phyloP scores from a whole-genome alignment of 1,140 invertebrate genomes.

The Aphaenogaster rudis region DNA sequence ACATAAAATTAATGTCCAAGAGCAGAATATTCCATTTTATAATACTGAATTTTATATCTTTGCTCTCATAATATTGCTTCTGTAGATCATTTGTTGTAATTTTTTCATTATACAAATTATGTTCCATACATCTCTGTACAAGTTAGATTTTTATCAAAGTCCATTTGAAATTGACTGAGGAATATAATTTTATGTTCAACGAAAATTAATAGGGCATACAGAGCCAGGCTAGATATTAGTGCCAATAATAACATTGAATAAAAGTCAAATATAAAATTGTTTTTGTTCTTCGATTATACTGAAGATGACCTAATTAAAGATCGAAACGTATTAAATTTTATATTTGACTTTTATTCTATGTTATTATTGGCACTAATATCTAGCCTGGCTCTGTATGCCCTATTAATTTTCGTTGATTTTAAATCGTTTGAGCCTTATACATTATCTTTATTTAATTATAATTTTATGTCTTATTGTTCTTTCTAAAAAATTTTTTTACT shows the following conservation, averaged over 20 bases:
- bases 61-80: not conserved
- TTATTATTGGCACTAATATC: too few species aligned
- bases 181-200: not conserved
- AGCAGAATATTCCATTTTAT: not conserved
- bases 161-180: not conserved
- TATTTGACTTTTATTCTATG: too few species aligned
- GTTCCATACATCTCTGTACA: not conserved
- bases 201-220: too few species aligned
- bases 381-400: too few species aligned
- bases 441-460: not conserved
- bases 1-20: conserved; percentile 30
- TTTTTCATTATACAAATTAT: not conserved
- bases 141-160: not conserved
- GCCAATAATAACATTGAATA: too few species aligned
- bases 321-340: too few species aligned
- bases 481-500: not conserved
- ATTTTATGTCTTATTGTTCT: not conserved
- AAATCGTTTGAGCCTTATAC: too few species aligned
- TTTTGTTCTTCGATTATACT: too few species aligned
- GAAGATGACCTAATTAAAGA: too few species aligned
- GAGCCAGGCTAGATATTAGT: too few species aligned
- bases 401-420: too few species aligned
- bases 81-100: not conserved
- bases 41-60: not conserved
- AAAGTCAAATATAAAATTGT: too few species aligned